Base-by-base conservation (phyloP, 1,140 invertebrate species). In the Drosophila bocki region DNA sequence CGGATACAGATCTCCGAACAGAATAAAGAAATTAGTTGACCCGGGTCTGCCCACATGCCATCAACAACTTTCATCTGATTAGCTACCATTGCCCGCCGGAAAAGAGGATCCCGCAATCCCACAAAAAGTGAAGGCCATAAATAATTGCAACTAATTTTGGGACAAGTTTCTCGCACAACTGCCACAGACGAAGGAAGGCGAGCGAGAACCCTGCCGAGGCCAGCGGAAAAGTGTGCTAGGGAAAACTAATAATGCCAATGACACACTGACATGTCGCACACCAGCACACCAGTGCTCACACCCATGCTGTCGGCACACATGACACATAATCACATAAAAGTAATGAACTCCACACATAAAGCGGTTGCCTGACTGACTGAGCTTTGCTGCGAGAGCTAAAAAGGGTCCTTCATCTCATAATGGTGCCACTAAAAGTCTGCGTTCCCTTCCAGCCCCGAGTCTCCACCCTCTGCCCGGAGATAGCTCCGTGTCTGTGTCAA, bases 251-350 rank as follows among this genome's bases (percentile, higher is more conserved):
- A 87, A 87, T 77, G 80, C 56, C 83, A 82, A 80, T 80, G 84
- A 80, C 84, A 87, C 59, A 84, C 61, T 79, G 63, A 56, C 68
- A 69, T 60, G 57, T 60, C 47, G 35, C 42, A 13, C 45, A 68
- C 45, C 56, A 26, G 60, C 32, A 17, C 53, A 41, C 32, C 57
- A 12, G 33, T 9, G 45, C 41, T 22, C 26, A 54, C 29, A 57
- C 22, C 35, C 57, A 32, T 41, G 33, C 63, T 56, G 69, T 51
- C 41, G 32, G 68, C 59, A 48, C 74, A 69, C 76, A 83, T 80
- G 80, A 80, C 84, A 88, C 80, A 87, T 87, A 88, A 87, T 87
- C 84, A 79, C 85, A 88, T 88, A 84, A 88, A 88, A 84, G 80
- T 90, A 88, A 88, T 88, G 86, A 87, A 88, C 80, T 90, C 78